Evolutionary conservation across 23 tunicate genomes (phyloP), one percentile per base, ranked within the genome.

Genomic region (Phallusia fumigata): DNA sequence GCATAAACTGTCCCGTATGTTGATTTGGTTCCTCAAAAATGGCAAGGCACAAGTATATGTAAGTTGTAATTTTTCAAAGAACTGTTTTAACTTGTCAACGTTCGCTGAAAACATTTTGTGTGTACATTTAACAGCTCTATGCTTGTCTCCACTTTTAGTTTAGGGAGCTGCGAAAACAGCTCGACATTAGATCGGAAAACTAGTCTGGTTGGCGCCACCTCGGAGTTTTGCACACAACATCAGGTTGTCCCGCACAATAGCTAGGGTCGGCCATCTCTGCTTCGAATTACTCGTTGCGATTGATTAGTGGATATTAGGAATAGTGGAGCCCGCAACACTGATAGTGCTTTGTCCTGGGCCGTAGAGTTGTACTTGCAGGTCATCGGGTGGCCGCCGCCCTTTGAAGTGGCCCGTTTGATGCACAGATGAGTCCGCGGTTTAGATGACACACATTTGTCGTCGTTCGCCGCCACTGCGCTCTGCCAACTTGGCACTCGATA

Each of bases 401-500:
- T 58, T 58, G 69, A 58, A 58, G 69, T 58, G 69, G 69, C 16
- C 69, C 28, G 69, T 58, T 58, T 58, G 69, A 58, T 58, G 69
- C 69, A 8, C 69, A 58, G 69, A 58, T 58, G 69, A 58, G 69
- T 16, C 28, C 69, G 69, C 28, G 69, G 69, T 58, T 58, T 58
- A 58, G 69, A 58, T 58, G 69, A 58, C 69, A 58, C 69, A 58
- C 69, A 58, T 58, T 58, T 58, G 69, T 16, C 16, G 69, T 58
- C 69, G 69, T 16, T 16, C 16, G 69, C 13, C 69, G 69, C 69
- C 69, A 40, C 8, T 40, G 69, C 69, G 69, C 69, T 16, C 5
- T 58, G 69, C 69, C 69, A 58, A 58, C 28, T 58, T 58, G 69
- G 69, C 69, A 58, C 69, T 21, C 69, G 69, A 58, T 58, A 58